Conservation (phyloP, 2,113 vertebrate genomes). For the Leucopternis melanops region DNA sequence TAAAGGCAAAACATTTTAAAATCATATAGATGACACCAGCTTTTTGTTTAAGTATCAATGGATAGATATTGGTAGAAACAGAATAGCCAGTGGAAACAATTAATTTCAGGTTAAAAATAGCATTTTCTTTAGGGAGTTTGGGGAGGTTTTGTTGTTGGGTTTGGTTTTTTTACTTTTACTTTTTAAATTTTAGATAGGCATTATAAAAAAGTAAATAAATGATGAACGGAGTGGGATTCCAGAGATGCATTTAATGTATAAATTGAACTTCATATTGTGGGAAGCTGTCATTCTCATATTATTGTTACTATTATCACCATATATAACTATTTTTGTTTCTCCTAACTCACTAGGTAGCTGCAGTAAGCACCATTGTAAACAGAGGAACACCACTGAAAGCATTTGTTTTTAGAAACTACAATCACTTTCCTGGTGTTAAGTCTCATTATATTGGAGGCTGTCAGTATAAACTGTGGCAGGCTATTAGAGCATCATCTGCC, state of each 20-base stretch:
- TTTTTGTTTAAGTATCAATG: neutral
- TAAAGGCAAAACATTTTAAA: neutral
- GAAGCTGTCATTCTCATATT: neutral
- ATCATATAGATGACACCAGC: neutral
- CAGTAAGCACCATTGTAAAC: conserved; percentile 92
- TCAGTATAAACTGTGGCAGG: conserved; percentile 93
- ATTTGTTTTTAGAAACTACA: conserved; percentile 95
- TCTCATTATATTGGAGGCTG: conserved; percentile 92
- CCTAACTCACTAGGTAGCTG: conserved; percentile 80
- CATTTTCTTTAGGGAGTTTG: neutral
- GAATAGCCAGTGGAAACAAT: neutral
- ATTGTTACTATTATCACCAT: neutral
- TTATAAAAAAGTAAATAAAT: neutral
- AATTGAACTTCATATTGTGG: neutral
- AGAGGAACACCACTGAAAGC: conserved; percentile 87
- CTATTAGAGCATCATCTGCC: conserved; percentile 90
- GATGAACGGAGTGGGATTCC: neutral
- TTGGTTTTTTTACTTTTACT: neutral
- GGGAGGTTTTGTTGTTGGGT: neutral
- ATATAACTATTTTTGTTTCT: neutral
- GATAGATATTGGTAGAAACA: neutral
- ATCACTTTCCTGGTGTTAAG: conserved; percentile 84
- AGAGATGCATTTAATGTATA: neutral
- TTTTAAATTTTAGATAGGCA: neutral
- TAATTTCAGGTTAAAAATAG: neutral